Base-by-base conservation (phyloP, 1,140 invertebrate species). In the Yoshiicerus persimilis region DNA sequence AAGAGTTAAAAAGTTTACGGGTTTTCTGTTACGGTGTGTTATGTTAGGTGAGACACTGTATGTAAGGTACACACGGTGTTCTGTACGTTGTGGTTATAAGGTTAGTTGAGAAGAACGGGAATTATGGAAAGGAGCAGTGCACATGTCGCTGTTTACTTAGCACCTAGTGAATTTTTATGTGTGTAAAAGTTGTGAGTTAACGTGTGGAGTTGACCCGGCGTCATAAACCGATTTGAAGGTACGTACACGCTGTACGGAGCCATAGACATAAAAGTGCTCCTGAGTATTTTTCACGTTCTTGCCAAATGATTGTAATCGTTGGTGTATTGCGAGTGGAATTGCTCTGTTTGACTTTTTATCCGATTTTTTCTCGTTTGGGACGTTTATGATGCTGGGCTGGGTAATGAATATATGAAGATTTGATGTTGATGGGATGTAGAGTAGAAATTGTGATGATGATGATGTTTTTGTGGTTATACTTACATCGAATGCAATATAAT, bases 261-360 rank as follows among this genome's bases (percentile, higher is more conserved):
- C n/a, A 32, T 36, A 30, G 16, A 77, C 20, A 80, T 34, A 36
- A 80, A 80, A 80, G 34, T 80, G 30, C 34, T 80, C 32, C 32
- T 34, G 30, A 80, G 32, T 56, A 87, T 87, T 87, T 87, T 87
- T 87, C 86, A 87, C 77, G 66, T 83, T 83, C 41, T 87, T 87
- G 86, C 75, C 38, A 87, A 87, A 83, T 66, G 75, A 87, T 87
- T 87, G 20, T 41, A 83, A 56, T 83, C 77, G 38, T 30, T 32
- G 36, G 20, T 34, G 66, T 27, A 70, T 70, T 70, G 66, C 66
- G 27, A 27, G 66, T 70, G 75, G 32, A 80, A 80, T 36, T 32
- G 75, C 75, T 80, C 75, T 80, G 75, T 80, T 80, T n/a, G 75
- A 32, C 27, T 80, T 80, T 80, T 80, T 80, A 80, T 80, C 75